Conservation (phyloP, 2,888 invertebrate species). For the Tetragonisca angustula region DNA sequence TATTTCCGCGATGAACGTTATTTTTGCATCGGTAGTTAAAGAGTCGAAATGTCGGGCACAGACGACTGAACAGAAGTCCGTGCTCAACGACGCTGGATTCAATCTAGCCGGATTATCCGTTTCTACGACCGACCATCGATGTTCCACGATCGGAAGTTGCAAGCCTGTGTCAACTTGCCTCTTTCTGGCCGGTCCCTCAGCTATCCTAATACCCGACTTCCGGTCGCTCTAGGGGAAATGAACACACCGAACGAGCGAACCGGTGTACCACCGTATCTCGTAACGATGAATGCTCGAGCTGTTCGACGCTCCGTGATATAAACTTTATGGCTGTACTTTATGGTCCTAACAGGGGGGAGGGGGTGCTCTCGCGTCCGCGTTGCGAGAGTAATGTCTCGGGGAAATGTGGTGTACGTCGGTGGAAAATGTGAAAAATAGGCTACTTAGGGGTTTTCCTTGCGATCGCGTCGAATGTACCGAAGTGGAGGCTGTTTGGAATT, state of each 20-base stretch:
- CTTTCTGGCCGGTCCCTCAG: constrained; percentile 11
- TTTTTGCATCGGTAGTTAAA: not conserved
- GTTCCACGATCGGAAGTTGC: constrained; percentile 40
- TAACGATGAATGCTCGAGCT: not conserved
- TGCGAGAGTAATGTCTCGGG: not conserved
- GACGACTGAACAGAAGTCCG: not conserved
- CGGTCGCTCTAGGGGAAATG: constrained; percentile 23
- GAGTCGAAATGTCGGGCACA: constrained; percentile 9
- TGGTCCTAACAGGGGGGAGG: not conserved
- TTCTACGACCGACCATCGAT: constrained; percentile 40
- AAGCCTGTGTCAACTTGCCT: constrained; percentile 57
- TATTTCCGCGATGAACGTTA: too few relatives aligned
- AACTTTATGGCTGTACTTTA: constrained; percentile 5
- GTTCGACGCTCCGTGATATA: not conserved
- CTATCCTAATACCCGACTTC: constrained; percentile 47
- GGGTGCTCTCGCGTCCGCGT: not conserved
- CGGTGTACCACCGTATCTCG: not conserved
- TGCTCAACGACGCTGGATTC: constrained; percentile 67
- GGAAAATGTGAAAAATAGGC: not conserved
- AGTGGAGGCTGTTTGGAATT: not conserved
- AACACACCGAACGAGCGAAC: constrained; percentile 11
- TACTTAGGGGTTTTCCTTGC: not conserved
- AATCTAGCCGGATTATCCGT: constrained; percentile 77
- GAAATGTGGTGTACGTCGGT: not conserved
- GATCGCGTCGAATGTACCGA: not conserved